Evolutionary conservation across 2,797 vertebrate genomes (phyloP).

Genomic region (Lophotriccus pileatus): DNA sequence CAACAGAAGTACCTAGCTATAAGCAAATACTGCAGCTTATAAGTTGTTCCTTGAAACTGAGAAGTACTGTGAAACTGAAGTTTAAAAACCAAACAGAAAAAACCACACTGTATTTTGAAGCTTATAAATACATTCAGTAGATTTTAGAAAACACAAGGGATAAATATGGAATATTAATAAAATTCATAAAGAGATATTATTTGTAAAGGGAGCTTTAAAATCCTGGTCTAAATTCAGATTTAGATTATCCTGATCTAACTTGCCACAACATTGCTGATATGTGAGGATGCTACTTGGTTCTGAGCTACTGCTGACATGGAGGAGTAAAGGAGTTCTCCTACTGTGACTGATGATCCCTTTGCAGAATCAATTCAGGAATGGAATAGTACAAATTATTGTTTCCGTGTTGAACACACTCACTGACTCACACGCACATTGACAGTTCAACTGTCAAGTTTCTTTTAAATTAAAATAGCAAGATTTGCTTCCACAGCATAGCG

Average conservation of each 20-base stretch:
- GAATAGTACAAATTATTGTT: background rate
- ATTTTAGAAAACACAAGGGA: background rate
- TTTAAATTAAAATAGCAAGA: background rate
- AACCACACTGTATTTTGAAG: background rate
- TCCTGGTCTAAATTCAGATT: background rate
- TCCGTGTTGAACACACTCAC: background rate
- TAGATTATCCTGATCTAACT: background rate
- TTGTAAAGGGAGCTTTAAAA: background rate
- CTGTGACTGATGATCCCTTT: background rate
- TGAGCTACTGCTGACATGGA: background rate
- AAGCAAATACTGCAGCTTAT: background rate
- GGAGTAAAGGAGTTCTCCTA: background rate
- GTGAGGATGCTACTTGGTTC: background rate
- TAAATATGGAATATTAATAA: background rate
- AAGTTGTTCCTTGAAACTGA: background rate
- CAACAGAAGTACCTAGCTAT: background rate
- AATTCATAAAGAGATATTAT: background rate
- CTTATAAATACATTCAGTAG: background rate
- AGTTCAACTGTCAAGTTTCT: background rate
- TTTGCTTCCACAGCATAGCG: background rate
- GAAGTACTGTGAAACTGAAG: background rate
- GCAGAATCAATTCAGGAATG: background rate
- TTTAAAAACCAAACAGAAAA: background rate
- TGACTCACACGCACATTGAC: background rate
- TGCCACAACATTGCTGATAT: background rate